Base-by-base conservation (phyloP, 2,797 vertebrate species). In the Gymnoscopelus microlampas region DNA sequence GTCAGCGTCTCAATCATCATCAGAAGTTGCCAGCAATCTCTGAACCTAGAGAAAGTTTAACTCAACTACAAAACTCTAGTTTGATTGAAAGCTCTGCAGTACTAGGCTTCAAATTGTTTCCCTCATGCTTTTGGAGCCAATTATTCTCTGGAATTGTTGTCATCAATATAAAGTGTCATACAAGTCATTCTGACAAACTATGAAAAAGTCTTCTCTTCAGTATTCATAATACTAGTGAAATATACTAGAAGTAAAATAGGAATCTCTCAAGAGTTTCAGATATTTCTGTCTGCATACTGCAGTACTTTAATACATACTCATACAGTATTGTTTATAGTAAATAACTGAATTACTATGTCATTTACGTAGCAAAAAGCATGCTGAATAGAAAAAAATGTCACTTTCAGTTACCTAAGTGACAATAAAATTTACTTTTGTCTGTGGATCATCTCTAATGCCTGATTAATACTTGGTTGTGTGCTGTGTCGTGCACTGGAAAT, bases 361-460 rank as follows among this genome's bases (percentile, higher is more conserved):
- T 93, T 93, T 90, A 91, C 81, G 91, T 93, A 94, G 92, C 91
- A 92, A 94, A 93, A 94, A 89, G 91, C 94, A 95, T 94, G 94
- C 94, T 92, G 77, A 88, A 92, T 94, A 93, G 86, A 94, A 94
- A 92, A 83, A 60, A 85, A 85, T 15, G 24, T 82, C 82, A 89
- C 83, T 88, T 88, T 78, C 56, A 78, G 84, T 88, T 56, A 6
- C 76, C 64, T 66, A 76, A 89, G 88, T 91, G 87, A 91, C 86
- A 11, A 60, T 78, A 80, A 82, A 86, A 6, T 85, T 89, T 88
- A 66, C 68, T 70, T 85, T 79, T 81, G 78, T 78, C 76, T 55
- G 82, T 53, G 58, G 85, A 67, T 87, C 77, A 73, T 78, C 68
- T 89, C 57, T 44, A 44, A 44, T 44, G 39, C 39, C 39, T 44